These are phyloP conservation scores for Gymnocheta viridis DNA, from an alignment of 2,888 invertebrate species.

Conservation along the genomic window DNA sequence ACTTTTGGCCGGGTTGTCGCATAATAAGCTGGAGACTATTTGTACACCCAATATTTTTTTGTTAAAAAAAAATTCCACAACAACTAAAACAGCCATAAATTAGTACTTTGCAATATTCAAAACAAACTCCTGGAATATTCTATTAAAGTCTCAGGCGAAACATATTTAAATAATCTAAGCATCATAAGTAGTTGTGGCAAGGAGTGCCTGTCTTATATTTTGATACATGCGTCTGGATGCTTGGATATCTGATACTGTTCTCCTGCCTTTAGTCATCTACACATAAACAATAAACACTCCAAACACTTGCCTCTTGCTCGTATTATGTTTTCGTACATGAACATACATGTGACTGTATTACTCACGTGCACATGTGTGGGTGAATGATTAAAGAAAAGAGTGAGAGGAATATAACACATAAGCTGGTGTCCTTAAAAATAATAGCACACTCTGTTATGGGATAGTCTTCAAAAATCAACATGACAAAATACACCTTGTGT, in stretches of 20 bases:
- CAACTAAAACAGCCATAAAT: background rate
- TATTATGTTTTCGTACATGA: background rate
- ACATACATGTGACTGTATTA: background rate
- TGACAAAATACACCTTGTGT: constrained; percentile 31
- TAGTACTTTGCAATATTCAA: too few relatives aligned
- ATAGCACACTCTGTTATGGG: background rate
- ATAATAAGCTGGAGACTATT: too few relatives aligned
- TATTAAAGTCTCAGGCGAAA: constrained; percentile 1
- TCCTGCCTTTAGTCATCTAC: background rate
- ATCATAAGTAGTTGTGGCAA: background rate
- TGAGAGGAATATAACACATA: constrained; percentile 1
- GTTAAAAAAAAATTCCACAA: background rate
- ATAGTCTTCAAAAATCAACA: background rate
- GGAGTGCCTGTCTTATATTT: constrained; percentile 16
- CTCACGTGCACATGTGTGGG: background rate
- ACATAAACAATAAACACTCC: constrained; percentile 20
- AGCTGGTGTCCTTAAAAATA: constrained; percentile 33
- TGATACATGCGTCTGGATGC: constrained; percentile 14
- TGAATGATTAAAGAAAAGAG: background rate
- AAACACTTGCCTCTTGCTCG: background rate
- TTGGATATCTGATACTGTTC: background rate
- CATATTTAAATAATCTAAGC: background rate
- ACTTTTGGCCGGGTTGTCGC: too few relatives aligned
- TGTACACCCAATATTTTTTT: too few relatives aligned
- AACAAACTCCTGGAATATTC: background rate